Evolutionary conservation across 1,140 invertebrate genomes (phyloP), one percentile per base, ranked within the genome.

Genomic region (Caenorhabditis briggsae): DNA sequence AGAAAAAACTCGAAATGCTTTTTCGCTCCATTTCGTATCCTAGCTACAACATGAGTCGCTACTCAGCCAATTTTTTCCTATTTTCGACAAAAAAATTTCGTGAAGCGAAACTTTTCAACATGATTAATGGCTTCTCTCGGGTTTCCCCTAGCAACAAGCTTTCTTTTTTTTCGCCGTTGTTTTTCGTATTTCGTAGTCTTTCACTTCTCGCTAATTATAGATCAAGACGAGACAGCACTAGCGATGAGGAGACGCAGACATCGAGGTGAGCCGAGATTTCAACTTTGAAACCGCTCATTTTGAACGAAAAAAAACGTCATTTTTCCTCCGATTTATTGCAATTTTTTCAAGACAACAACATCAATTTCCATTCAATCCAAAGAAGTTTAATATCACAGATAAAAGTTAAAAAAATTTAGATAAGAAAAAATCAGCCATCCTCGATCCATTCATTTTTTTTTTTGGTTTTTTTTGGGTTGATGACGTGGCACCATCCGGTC

Each of bases 321-420:
- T 2, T 23, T 61, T 70, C 16, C 64, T 43, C 64, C 64, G 64
- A 70, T 70, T 43, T 46, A 16, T 18, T 70, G 8, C 64, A 70
- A 18, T 43, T 43, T 46, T 70, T 70, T 70, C 9, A 2, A 33
- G 33, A 46, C 43, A 8, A 14, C n/a, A 9, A 70, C 64, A 70
- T 70, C 64, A 43, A 70, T 1, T 70, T 70, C 64, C 33, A 70
- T 70, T 70, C 64, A 23, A 70, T 43, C 64, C 64, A 70, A 70
- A 70, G 9, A 64, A n/a, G n/a, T n/a, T n/a, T n/a, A 70, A 46
- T 46, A 70, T 46, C 64, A 70, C 64, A 48, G 64, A n/a, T n/a
- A n/a, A n/a, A n/a, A n/a, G n/a, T n/a, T n/a, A n/a, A n/a, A n/a
- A n/a, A 70, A 70, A 18, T 70, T 70, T 70, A n/a, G 6, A 70